A percentile compares a stretch with the other conserved stretches of the same genome.
These are phyloP conservation scores for Allobates femoralis DNA, from an alignment of 2,797 vertebrate species.

Conservation along the genomic window DNA sequence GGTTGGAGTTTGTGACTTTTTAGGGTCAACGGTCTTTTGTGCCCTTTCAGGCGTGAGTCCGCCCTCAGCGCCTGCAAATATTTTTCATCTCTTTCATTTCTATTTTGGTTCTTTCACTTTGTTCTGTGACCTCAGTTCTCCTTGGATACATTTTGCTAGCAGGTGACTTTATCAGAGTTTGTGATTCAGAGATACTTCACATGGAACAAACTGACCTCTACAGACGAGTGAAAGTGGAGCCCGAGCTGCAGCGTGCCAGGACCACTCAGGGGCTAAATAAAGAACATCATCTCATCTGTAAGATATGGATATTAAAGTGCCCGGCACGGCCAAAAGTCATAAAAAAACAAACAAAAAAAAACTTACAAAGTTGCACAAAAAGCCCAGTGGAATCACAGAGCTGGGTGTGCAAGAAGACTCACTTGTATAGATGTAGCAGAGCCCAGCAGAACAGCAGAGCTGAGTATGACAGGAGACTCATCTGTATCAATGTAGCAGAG, in stretches of 20 bases:
- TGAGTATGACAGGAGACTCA: no score
- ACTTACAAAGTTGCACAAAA: neutral
- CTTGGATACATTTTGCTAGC: neutral
- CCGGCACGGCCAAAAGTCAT: neutral
- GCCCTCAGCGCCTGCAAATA: neutral
- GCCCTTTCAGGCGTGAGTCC: no score
- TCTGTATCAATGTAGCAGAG: no score
- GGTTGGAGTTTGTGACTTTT: no score
- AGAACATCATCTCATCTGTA: slow-evolving; percentile 11
- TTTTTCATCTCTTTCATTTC: neutral
- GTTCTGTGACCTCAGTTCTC: neutral
- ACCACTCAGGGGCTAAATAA: slow-evolving; percentile 4
- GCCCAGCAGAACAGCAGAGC: no score
- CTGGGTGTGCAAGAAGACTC: no score
- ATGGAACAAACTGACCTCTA: slow-evolving; percentile 1
- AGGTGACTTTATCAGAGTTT: slow-evolving; percentile 7
- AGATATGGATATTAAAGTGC: neutral
- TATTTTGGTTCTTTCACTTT: neutral
- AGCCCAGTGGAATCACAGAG: no score
- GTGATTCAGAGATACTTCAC: neutral
- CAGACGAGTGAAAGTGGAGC: neutral
- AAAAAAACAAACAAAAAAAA: neutral
- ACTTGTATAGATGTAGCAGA: no score
- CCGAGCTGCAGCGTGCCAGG: neutral
- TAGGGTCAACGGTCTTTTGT: no score